These are phyloP conservation scores for Lochmaea crataegi DNA, from an alignment of 2,888 invertebrate species.

Conservation along the genomic window DNA sequence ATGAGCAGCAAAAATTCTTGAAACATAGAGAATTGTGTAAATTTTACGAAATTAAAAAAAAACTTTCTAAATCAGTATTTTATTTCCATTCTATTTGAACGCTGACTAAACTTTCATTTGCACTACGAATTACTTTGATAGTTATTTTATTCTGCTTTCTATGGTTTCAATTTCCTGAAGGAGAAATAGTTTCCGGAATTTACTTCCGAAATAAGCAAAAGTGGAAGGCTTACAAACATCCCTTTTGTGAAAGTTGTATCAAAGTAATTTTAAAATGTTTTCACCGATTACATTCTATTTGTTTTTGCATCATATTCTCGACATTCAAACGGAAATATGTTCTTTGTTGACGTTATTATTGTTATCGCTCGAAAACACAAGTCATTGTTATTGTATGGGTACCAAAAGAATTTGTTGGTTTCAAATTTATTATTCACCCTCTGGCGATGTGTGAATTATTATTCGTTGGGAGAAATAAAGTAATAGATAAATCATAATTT, in stretches of 20 bases:
- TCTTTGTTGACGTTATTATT: constrained; percentile 7
- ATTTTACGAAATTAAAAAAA: too few species aligned
- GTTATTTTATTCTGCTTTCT: constrained; percentile 30
- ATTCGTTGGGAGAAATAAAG: not conserved
- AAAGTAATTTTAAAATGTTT: constrained; percentile 22
- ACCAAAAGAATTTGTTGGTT: not conserved
- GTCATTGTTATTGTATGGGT: not conserved
- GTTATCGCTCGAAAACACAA: not conserved
- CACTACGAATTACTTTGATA: constrained; percentile 30
- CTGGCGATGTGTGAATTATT: not conserved
- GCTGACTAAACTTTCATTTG: constrained; percentile 12
- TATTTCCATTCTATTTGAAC: not conserved
- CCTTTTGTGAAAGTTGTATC: constrained; percentile 6
- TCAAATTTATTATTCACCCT: not conserved
- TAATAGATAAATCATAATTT: too few species aligned
- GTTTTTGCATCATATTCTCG: not conserved
- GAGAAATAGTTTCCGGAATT: constrained; percentile 32
- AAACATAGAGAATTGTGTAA: not conserved
- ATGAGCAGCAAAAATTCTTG: too few species aligned
- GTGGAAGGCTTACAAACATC: constrained; percentile 28
- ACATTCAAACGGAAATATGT: constrained; percentile 7
- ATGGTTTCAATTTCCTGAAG: constrained; percentile 38
- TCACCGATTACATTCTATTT: not conserved
- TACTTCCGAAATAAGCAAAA: constrained; percentile 20
- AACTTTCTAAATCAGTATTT: constrained; percentile 5